phyloP scores from a whole-genome alignment of 2,113 vertebrate species.

The Ceyx melanurus region DNA sequence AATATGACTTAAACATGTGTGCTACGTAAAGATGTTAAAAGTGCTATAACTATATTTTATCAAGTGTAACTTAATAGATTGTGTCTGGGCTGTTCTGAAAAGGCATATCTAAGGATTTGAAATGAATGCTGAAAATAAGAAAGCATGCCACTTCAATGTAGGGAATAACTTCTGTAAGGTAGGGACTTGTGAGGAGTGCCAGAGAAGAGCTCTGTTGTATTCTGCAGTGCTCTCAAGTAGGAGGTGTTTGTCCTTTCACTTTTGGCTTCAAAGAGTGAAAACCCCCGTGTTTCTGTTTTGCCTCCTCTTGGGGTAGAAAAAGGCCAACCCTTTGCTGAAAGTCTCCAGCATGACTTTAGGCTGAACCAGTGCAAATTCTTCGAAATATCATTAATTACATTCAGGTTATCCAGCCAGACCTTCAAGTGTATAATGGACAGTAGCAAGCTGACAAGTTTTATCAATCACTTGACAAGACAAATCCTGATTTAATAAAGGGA shows the following conservation, averaged over 20 bases:
- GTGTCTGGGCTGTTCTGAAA: constrained; percentile 60
- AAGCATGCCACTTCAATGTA: constrained; percentile 42
- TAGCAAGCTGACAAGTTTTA: constrained; percentile 1
- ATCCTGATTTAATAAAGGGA: constrained; percentile 15
- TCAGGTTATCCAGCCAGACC: not conserved
- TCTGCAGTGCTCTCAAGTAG: constrained; percentile 30
- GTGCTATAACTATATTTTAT: constrained; percentile 67
- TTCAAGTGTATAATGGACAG: constrained; percentile 35
- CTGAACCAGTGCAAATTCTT: not conserved
- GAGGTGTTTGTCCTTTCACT: constrained; percentile 20
- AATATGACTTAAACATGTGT: constrained; percentile 51
- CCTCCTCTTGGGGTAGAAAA: not conserved
- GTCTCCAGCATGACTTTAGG: not conserved
- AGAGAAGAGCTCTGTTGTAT: not conserved
- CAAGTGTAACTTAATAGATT: constrained; percentile 60
- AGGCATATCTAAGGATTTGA: constrained; percentile 53
- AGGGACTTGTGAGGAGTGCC: not conserved
- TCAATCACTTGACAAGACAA: constrained; percentile 29
- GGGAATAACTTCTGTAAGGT: constrained; percentile 53
- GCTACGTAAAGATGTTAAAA: constrained; percentile 64
- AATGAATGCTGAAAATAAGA: constrained; percentile 71
- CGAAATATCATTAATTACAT: constrained; percentile 32
- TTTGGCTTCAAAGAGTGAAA: constrained; percentile 1
- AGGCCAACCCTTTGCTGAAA: not conserved
- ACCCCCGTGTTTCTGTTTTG: not conserved